Base-by-base conservation (phyloP, 2,888 invertebrate genomes). In the Habrosyne pyritoides region DNA sequence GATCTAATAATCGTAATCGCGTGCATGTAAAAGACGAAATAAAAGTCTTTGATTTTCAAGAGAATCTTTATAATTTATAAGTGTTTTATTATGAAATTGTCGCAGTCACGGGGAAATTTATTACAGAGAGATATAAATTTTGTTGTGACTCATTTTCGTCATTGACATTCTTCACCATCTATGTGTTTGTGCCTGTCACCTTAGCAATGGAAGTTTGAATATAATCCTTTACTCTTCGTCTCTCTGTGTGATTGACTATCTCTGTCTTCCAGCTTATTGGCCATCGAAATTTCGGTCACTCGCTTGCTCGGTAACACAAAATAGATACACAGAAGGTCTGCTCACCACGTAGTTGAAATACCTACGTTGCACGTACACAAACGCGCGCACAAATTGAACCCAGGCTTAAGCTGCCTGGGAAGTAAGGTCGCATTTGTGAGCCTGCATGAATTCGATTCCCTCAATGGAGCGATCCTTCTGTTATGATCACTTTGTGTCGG, bases 121-220 rank as follows among this genome's bases (percentile, higher is more conserved):
- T 12, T 28, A 22, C 50, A 12, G 7, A 5, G 14, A 14, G 6
- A 2, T 54, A 59, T 53, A 72, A 77, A 75, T 75, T 75, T 73
- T 61, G 61, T 66, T 66, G 67, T 60, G 71, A 67, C 65, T 74
- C 68, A 42, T 58, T 54, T 55, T 67, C 55, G 67, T 70, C 85
- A 84, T 79, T 65, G 56, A 69, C 83, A 84, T 82, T 78, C 21
- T 75, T 82, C 83, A 85, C 83, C 80, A 79, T 79, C 71, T 76
- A 73, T 75, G 67, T 81, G 79, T 83, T 78, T 75, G 73, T 79
- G 83, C 80, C 81, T 84, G 73, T 83, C 81, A 85, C 81, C 61
- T 79, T 84, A 86, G 81, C 66, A 66, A 71, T 81, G 79, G 68
- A 72, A 63, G 63, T 73, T 74, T 75, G 66, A 73, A 67, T 78